A percentile compares a stretch with the other conserved stretches of the same genome.
Conservation (phyloP, 2,797 vertebrate genomes). For the Eupleurogrammus muticus region DNA sequence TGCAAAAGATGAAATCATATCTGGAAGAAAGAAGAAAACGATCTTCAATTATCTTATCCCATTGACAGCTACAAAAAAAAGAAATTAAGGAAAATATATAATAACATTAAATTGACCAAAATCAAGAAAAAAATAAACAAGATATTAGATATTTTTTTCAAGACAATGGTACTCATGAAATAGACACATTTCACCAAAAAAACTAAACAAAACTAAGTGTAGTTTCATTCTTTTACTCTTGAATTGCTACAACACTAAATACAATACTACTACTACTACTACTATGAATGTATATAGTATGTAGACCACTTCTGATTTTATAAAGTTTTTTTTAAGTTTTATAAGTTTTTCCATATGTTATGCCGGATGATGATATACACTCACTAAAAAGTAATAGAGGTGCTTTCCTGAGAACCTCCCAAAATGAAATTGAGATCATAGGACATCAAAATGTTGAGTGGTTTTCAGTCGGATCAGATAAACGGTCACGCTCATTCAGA, state of each 20-base stretch:
- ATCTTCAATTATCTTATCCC: too few relatives aligned
- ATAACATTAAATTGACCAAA: too few relatives aligned
- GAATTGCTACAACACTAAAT: neutral
- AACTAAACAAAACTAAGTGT: neutral
- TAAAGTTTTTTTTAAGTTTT: neutral
- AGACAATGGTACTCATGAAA: too few relatives aligned
- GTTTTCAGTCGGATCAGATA: neutral
- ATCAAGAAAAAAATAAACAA: too few relatives aligned
- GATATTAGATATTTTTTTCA: too few relatives aligned
- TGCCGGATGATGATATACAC: neutral
- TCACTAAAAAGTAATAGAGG: neutral
- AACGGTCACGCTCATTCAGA: neutral
- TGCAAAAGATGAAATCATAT: neutral
- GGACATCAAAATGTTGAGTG: neutral
- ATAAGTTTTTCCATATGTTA: neutral
- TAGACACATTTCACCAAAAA: too few relatives aligned
- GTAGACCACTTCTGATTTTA: neutral
- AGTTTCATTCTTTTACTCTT: neutral
- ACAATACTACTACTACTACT: too few relatives aligned
- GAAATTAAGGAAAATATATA: too few relatives aligned
- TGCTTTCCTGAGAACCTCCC: neutral
- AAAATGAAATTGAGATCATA: neutral
- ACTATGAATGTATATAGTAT: too few relatives aligned
- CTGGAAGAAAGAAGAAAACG: too few relatives aligned
- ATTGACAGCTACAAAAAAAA: too few relatives aligned